phyloP scores from a whole-genome alignment of 2,797 vertebrate species.

The Pelochelys cantorii region DNA sequence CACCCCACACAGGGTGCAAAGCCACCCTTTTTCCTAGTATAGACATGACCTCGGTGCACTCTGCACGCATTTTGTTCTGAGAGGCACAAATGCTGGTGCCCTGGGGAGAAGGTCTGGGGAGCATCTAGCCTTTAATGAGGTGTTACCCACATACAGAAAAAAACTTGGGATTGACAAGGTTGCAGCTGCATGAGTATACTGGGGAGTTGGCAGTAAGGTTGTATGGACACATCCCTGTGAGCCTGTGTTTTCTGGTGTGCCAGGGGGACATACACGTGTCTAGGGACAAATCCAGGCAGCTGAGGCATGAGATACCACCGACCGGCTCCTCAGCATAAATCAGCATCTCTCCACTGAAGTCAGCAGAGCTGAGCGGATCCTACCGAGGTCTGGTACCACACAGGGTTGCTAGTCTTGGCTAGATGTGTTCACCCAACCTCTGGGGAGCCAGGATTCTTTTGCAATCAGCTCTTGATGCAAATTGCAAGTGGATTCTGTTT shows the following conservation, averaged over 20 bases:
- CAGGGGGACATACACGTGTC: neutral
- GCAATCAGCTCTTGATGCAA: fast-evolving
- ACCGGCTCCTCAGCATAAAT: neutral
- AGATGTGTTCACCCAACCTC: neutral
- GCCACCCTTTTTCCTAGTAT: neutral
- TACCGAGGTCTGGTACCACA: neutral
- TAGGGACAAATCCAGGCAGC: neutral
- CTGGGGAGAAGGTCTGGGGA: neutral
- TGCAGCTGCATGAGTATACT: neutral
- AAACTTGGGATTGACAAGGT: neutral
- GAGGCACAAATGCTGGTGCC: neutral
- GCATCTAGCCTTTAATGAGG: neutral
- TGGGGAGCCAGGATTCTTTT: neutral
- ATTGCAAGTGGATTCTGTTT: fast-evolving
- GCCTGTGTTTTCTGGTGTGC: neutral
- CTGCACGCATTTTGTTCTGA: too few relatives aligned
- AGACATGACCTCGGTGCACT: too few relatives aligned
- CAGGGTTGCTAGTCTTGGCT: neutral
- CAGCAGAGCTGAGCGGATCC: neutral
- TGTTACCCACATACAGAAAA: neutral
- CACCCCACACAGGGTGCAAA: neutral
- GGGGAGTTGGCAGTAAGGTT: too few relatives aligned
- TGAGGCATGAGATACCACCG: neutral
- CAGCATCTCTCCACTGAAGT: neutral
- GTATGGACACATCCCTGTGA: neutral